Evolutionary conservation across 2,888 invertebrate genomes (phyloP), one percentile per base, ranked within the genome.

Genomic region (Dolichomitus sp.): DNA sequence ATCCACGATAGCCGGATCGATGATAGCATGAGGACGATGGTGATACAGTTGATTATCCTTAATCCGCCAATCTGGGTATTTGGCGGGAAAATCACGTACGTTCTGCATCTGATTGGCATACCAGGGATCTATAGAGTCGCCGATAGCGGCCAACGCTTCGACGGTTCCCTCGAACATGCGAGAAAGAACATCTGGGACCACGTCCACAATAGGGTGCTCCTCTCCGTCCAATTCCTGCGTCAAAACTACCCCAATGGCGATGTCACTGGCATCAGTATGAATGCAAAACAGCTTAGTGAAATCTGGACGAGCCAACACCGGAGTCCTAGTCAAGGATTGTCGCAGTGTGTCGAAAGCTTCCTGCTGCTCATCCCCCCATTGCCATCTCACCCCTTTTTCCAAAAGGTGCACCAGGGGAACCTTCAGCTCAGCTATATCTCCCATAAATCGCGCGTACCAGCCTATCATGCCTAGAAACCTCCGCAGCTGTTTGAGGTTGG

Each of bases 181-280:
- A 4, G 77, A 76, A 0, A 72, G 57, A 14, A 73, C 72, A 81
- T 52, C 80, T 78, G 19, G 74, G 75, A 57, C 70, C 45, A 83
- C 84, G 7, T 89, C 85, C 0, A 27, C 3, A n/a, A 74, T 63
- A 6, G 74, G 74, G 50, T 74, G 63, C 7, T 76, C 68, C 7
- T 50, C 45, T 0, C 30, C 30, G 9, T 45, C 27, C n/a, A 11
- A 17, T n/a, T n/a, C 48, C 27, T 72, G 72, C 9, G 63, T 65
- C 11, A 72, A 30, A 9, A 70, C 59, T 3, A 72, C 65, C 2
- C 42, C 70, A 0, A 72, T 19, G 6, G 63, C 63, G 4, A 0
- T 0, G 9, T 66, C 48, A n/a, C 65, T 66, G 6, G n/a, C n/a
- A n/a, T n/a, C n/a, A n/a, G n/a, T n/a, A n/a, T n/a, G n/a, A n/a